Percentiles rank a stretch among this genome's conserved stretches.
Evolutionary conservation across 2,113 vertebrate genomes (phyloP).

Genomic region (Microcebus griseorufus): DNA sequence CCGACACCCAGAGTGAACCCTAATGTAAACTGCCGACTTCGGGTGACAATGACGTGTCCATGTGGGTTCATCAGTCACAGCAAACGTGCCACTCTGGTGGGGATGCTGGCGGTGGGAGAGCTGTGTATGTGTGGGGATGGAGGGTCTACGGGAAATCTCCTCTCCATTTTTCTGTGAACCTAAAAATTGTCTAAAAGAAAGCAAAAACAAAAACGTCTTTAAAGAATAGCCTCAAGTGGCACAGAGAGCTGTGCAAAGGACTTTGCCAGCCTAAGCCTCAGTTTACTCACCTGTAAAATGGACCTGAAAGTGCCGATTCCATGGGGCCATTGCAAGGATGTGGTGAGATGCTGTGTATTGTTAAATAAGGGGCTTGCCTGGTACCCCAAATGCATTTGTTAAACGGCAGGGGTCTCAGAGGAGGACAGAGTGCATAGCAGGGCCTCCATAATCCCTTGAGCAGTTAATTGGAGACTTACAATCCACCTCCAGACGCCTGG

Average conservation of each 20-base stretch:
- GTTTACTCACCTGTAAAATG: background rate
- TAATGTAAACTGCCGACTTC: background rate
- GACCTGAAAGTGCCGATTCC: background rate
- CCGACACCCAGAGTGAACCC: background rate
- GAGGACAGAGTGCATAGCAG: background rate
- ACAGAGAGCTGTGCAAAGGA: background rate
- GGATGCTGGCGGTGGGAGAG: background rate
- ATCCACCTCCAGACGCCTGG: rapidly evolving
- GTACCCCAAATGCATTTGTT: background rate
- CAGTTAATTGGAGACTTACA: rapidly evolving
- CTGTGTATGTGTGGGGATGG: background rate
- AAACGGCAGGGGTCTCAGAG: background rate
- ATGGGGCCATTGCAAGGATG: background rate
- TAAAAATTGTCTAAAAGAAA: background rate
- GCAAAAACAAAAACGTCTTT: background rate
- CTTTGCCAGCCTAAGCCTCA: background rate
- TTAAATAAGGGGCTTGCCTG: background rate
- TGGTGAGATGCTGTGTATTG: background rate
- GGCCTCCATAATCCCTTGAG: background rate
- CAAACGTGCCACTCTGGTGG: too few species aligned
- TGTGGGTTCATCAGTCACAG: background rate
- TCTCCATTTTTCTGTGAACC: background rate
- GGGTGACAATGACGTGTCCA: background rate
- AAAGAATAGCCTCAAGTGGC: background rate
- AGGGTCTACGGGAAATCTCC: background rate